Conservation (phyloP, 2,888 invertebrate species). For the Eurytoma californica region DNA sequence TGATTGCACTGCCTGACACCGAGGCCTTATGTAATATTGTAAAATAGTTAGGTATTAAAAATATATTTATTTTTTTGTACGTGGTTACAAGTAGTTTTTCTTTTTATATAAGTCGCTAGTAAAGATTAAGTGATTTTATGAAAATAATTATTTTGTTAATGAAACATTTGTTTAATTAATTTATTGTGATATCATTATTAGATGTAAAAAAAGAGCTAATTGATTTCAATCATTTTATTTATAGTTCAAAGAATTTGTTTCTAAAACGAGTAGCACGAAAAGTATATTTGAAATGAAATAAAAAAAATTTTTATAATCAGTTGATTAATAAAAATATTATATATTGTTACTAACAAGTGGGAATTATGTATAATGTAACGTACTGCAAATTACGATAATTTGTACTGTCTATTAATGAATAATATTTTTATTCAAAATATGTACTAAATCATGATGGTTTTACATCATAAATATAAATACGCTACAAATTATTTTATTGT, state of each 20-base stretch:
- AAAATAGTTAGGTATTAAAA: constrained; percentile 1
- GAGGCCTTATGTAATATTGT: background rate
- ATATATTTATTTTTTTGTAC: background rate
- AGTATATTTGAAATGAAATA: background rate
- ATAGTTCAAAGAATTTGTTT: background rate
- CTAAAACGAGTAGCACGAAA: background rate
- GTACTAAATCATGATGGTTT: background rate
- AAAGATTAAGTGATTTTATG: too few species aligned
- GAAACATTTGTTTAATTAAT: constrained; percentile 4
- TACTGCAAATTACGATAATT: background rate
- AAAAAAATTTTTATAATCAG: constrained; percentile 1
- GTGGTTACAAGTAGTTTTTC: background rate
- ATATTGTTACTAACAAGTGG: background rate
- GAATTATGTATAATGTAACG: background rate
- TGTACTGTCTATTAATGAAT: background rate
- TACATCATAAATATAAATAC: too few species aligned
- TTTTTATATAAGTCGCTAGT: too few species aligned
- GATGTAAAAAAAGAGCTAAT: background rate
- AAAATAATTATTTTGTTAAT: too few species aligned
- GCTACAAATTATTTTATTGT: too few species aligned
- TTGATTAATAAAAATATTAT: constrained; percentile 1
- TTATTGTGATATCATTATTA: constrained; percentile 29
- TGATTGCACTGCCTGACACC: too few species aligned
- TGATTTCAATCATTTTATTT: constrained; percentile 3
- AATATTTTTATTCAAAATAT: background rate